These are phyloP conservation scores for Portunus trituberculatus DNA, from an alignment of 1,140 invertebrate species.

Conservation along the genomic window DNA sequence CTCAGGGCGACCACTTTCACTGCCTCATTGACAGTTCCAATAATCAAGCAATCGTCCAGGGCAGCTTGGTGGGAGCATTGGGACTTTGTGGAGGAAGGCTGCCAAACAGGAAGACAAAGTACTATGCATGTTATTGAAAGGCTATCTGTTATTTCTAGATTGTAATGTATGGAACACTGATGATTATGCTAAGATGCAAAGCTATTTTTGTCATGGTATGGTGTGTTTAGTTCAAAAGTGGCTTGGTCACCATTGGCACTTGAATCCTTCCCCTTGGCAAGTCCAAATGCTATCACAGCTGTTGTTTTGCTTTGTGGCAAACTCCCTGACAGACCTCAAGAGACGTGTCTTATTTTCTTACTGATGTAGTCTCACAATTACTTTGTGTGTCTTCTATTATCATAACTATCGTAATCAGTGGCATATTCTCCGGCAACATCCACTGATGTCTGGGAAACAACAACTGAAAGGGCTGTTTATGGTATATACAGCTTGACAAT, in stretches of 20 bases:
- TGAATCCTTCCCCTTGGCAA: constrained; percentile 66
- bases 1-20: constrained; percentile 75
- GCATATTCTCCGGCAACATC: constrained; percentile 64
- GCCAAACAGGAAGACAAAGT: constrained; percentile 42
- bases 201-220: constrained; percentile 64
- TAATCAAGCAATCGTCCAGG: constrained; percentile 76
- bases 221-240: constrained; percentile 62
- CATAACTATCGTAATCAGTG: constrained; percentile 71
- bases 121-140: constrained; percentile 58
- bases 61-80: constrained; percentile 62
- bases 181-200: constrained; percentile 60
- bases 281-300: constrained; percentile 72
- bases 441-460: constrained; percentile 62
- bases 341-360: constrained; percentile 76
- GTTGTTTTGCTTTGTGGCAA: constrained; percentile 75
- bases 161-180: constrained; percentile 50
- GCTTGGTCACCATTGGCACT: constrained; percentile 62
- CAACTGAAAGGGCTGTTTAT: constrained; percentile 68
- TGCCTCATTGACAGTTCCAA: constrained; percentile 76
- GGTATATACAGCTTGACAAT: constrained; percentile 70
- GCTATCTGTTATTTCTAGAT: constrained; percentile 55
- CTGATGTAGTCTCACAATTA: constrained; percentile 73
- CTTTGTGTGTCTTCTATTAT: constrained; percentile 74
- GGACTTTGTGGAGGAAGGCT: constrained; percentile 66
- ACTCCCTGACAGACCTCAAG: constrained; percentile 72